These are phyloP conservation scores for Tyrophagus putrescentiae DNA, from an alignment of 1,140 invertebrate genomes.

Conservation along the genomic window DNA sequence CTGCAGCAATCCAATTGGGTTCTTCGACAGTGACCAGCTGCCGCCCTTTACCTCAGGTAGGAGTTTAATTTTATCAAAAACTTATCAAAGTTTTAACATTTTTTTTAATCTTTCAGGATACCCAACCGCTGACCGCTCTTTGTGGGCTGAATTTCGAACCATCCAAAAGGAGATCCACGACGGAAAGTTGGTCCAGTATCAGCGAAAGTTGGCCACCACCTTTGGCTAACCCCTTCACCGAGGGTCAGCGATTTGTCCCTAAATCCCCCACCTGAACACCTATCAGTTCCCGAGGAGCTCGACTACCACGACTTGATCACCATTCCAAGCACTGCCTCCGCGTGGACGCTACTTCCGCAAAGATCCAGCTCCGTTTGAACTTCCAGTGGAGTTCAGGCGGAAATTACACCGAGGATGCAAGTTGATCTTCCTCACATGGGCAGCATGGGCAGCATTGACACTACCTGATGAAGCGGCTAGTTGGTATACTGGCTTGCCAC, in stretches of 20 bases:
- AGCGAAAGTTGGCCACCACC: not conserved
- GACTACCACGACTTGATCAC: constrained; percentile 11
- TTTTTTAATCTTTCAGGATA: no score
- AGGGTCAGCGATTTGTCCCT: not conserved
- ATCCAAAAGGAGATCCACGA: not conserved
- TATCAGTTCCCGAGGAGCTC: constrained; percentile 20
- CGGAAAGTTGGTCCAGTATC: not conserved
- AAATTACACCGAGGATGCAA: not conserved
- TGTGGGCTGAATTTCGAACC: not conserved
- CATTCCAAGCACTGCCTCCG: not conserved
- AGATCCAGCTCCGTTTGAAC: constrained; percentile 17
- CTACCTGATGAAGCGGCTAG: not conserved
- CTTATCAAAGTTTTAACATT: no score
- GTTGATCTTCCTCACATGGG: constrained; percentile 16
- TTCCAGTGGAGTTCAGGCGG: not conserved
- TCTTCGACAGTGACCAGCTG: not conserved
- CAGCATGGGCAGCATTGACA: constrained; percentile 25
- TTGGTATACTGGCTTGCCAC: not conserved
- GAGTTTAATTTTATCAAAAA: not conserved
- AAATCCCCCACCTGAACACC: constrained; percentile 16
- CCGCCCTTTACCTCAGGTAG: constrained; percentile 3
- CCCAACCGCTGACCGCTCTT: not conserved
- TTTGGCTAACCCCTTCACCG: not conserved
- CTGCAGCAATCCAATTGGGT: not conserved
- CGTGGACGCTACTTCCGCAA: constrained; percentile 13